Conservation (phyloP, 1,140 invertebrate species). For the Belonocnema kinseyi region DNA sequence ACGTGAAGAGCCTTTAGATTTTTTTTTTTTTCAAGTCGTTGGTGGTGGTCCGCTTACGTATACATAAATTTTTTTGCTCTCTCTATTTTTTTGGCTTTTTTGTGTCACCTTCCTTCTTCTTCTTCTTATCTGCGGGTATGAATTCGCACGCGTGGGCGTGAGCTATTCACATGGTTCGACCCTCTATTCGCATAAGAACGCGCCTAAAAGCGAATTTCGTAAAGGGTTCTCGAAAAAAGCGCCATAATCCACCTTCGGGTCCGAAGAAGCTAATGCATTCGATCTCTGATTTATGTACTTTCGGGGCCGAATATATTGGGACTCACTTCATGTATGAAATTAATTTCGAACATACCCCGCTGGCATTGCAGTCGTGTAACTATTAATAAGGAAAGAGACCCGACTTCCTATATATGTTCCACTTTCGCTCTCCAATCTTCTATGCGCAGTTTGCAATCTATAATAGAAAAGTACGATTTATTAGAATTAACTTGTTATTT, state of each 20-base stretch:
- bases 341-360: conserved; percentile 68
- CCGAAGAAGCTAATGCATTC: conserved; percentile 66
- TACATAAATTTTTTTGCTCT: conserved; percentile 26
- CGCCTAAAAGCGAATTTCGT: conserved; percentile 28
- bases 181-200: conserved; percentile 34
- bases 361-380: conserved; percentile 61
- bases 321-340: conserved; percentile 68
- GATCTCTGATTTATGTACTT: conserved; percentile 69
- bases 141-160: conserved; percentile 65
- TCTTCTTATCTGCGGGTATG: conserved; percentile 59
- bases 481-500: conserved; percentile 32
- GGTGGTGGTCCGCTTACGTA: background rate
- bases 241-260: conserved; percentile 57
- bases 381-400: conserved; percentile 64
- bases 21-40: conserved; percentile 45
- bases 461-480: too few relatives aligned
- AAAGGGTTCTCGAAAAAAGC: conserved; percentile 42
- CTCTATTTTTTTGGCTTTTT: conserved; percentile 9
- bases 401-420: conserved; percentile 51
- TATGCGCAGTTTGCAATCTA: background rate
- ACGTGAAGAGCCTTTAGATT: conserved; percentile 53
- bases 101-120: conserved; percentile 28
- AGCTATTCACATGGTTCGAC: conserved; percentile 35
- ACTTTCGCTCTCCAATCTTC: conserved; percentile 45
- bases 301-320: conserved; percentile 59